A percentile compares a stretch with the other conserved stretches of the same genome.
Evolutionary conservation across 1,140 invertebrate species (phyloP).

Genomic region (Cecropterus lyciades): DNA sequence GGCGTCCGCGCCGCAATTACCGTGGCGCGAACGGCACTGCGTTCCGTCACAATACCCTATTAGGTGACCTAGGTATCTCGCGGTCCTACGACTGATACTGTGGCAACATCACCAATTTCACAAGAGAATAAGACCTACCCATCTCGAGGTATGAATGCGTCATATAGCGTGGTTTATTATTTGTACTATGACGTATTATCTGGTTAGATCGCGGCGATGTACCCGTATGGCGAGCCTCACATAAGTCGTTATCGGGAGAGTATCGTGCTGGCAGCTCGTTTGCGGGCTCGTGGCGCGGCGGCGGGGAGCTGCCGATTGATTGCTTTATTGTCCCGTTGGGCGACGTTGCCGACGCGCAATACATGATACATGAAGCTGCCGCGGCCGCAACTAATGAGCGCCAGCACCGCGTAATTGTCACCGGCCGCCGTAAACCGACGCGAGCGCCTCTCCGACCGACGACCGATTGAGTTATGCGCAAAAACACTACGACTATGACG

Average conservation of each 20-base stretch:
- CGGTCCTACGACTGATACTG: not conserved
- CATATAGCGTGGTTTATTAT: not conserved
- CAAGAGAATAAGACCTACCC: not conserved
- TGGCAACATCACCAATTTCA: not conserved
- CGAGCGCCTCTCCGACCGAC: constrained; percentile 35
- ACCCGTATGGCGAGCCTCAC: constrained; percentile 11
- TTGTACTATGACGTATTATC: constrained; percentile 21
- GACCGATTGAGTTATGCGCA: constrained; percentile 50
- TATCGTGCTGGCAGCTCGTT: constrained; percentile 52
- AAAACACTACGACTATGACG: constrained; percentile 53
- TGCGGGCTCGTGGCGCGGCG: constrained; percentile 43
- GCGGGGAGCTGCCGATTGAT: constrained; percentile 62
- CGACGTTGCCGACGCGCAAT: constrained; percentile 61
- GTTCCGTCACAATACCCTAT: constrained; percentile 56
- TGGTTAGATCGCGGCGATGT: constrained; percentile 24
- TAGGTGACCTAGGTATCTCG: constrained; percentile 39
- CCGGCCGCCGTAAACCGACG: constrained; percentile 40
- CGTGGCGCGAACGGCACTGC: constrained; percentile 46
- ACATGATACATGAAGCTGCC: constrained; percentile 75
- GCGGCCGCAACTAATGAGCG: constrained; percentile 64
- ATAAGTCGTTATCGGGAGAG: constrained; percentile 40
- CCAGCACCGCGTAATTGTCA: constrained; percentile 68
- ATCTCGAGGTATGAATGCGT: not conserved
- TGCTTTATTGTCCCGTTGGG: constrained; percentile 72
- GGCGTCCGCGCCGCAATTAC: constrained; percentile 74